These are phyloP conservation scores for Peromyscus eremicus DNA, from an alignment of 2,797 vertebrate genomes.

Conservation along the genomic window DNA sequence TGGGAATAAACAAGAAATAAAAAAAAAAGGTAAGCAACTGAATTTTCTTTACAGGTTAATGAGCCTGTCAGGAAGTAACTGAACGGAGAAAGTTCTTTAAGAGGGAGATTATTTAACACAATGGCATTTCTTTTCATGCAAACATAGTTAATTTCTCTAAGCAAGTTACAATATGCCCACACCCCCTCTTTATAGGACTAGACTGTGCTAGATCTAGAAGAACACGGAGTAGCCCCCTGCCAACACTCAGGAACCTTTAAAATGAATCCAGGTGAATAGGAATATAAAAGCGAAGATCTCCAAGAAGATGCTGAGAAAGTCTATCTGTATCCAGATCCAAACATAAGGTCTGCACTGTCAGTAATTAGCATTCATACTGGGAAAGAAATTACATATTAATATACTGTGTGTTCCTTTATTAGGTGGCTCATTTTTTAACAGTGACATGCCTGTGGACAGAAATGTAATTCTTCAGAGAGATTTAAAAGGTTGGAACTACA, in stretches of 20 bases:
- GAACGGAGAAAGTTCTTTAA: slow-evolving; percentile 56
- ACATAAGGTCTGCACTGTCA: slow-evolving; percentile 75
- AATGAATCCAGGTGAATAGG: slow-evolving; percentile 37
- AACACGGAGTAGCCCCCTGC: not conserved
- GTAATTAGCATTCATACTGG: slow-evolving; percentile 82
- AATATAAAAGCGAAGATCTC: slow-evolving; percentile 25
- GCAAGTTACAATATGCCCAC: slow-evolving; percentile 24
- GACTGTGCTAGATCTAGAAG: slow-evolving; percentile 43
- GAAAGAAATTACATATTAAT: slow-evolving; percentile 83
- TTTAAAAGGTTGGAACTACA: slow-evolving; percentile 78
- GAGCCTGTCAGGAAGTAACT: slow-evolving; percentile 65
- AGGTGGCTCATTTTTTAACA: slow-evolving; percentile 80
- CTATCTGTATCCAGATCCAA: slow-evolving; percentile 57
- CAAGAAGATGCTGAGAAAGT: slow-evolving; percentile 52
- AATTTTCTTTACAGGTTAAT: slow-evolving; percentile 78
- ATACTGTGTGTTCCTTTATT: slow-evolving; percentile 81
- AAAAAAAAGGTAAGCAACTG: slow-evolving; percentile 53
- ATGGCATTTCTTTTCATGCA: slow-evolving; percentile 69
- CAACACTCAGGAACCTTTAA: slow-evolving; percentile 47
- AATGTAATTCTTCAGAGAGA: slow-evolving; percentile 82
- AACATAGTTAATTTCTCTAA: slow-evolving; percentile 72
- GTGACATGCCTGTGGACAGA: slow-evolving; percentile 76
- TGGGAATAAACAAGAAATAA: slow-evolving; percentile 69
- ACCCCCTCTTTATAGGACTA: not conserved
- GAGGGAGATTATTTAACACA: slow-evolving; percentile 64